phyloP scores from a whole-genome alignment of 2,888 invertebrate genomes.

The Bedellia somnulentella region DNA sequence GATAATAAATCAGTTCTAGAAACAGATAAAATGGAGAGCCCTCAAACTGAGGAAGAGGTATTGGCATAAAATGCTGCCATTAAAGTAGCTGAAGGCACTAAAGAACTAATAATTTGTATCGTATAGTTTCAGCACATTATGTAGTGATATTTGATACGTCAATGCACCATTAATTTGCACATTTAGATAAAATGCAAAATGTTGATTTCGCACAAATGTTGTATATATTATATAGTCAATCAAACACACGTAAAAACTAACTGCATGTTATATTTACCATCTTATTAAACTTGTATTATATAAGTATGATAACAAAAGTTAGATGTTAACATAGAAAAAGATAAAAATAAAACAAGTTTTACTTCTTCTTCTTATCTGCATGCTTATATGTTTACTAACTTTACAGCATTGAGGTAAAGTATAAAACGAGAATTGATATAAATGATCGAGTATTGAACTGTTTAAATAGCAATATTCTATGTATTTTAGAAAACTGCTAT shows the following conservation, averaged over 20 bases:
- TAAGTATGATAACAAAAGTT: no score
- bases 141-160: conserved; percentile 1
- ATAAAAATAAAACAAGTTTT: no score
- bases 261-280: not conserved
- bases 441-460: no score
- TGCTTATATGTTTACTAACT: no score
- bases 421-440: no score
- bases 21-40: conserved; percentile 31
- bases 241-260: not conserved
- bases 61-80: conserved; percentile 16
- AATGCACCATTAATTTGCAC: not conserved
- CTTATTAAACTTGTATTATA: conserved; percentile 1
- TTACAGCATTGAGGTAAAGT: no score
- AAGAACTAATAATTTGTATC: no score
- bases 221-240: not conserved
- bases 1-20: conserved; percentile 32
- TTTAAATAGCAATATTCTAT: no score
- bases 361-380: no score
- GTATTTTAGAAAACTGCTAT: conserved; percentile 53
- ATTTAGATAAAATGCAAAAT: not conserved
- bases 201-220: conserved; percentile 13
- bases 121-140: conserved; percentile 10
- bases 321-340: no score
- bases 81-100: conserved; percentile 2
- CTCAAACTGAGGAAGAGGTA: conserved; percentile 43